Evolutionary conservation across 2,888 invertebrate species (phyloP).

Genomic region (Andrena haemorrhoa): DNA sequence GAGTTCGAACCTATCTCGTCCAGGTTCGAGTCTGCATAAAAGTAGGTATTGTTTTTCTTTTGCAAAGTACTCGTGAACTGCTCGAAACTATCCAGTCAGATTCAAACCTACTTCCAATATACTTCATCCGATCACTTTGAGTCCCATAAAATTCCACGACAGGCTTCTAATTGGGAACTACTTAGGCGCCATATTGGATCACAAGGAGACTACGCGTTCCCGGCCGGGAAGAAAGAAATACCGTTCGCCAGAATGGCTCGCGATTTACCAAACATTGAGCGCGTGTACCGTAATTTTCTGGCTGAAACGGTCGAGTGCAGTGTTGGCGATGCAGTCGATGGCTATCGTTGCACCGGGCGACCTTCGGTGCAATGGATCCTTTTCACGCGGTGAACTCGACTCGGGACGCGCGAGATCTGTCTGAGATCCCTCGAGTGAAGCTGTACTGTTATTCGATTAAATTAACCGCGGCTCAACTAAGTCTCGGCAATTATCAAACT

Average conservation of each 20-base stretch:
- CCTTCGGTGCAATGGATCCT: slow-evolving; percentile 37
- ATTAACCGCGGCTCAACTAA: too few relatives aligned
- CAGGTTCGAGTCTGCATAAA: too few relatives aligned
- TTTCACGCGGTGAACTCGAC: slow-evolving; percentile 13
- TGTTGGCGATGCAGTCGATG: slow-evolving; percentile 9
- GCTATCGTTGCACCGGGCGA: slow-evolving; percentile 41
- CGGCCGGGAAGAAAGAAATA: slow-evolving; percentile 17
- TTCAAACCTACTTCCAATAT: too few relatives aligned
- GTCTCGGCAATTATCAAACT: too few relatives aligned
- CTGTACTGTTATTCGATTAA: neutral
- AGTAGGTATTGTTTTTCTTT: too few relatives aligned
- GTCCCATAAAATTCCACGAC: too few relatives aligned
- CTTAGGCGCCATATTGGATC: too few relatives aligned
- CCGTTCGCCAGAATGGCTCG: slow-evolving; percentile 35
- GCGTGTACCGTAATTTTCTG: slow-evolving; percentile 33
- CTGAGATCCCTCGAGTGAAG: neutral
- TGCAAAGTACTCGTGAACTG: too few relatives aligned
- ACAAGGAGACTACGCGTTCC: neutral
- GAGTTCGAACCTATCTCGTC: too few relatives aligned
- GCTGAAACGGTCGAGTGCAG: slow-evolving; percentile 9
- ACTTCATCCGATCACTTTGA: too few relatives aligned
- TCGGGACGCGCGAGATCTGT: slow-evolving; percentile 1
- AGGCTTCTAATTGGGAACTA: too few relatives aligned
- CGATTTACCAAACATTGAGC: slow-evolving; percentile 38
- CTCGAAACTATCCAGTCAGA: too few relatives aligned